Evolutionary conservation across 2,888 invertebrate genomes (phyloP).

Genomic region (Trachelus stipa): DNA sequence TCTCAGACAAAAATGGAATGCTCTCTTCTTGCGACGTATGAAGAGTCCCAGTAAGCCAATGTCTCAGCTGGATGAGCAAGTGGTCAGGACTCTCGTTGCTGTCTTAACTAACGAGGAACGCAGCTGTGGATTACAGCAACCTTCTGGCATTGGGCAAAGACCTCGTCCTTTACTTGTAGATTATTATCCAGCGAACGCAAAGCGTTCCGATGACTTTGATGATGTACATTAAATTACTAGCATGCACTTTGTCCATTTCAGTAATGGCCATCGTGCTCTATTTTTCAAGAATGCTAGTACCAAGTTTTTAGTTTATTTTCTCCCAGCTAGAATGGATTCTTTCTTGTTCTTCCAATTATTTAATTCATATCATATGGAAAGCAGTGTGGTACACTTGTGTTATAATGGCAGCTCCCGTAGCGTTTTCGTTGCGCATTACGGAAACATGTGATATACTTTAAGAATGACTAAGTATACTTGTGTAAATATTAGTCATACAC

Average conservation of each 20-base stretch:
- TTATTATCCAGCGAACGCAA: slow-evolving; percentile 66
- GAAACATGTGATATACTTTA: not conserved
- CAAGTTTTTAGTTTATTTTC: too few species aligned
- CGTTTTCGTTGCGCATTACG: not conserved
- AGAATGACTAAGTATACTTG: not conserved
- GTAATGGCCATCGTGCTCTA: too few species aligned
- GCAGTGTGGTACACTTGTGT: too few species aligned
- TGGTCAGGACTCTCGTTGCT: slow-evolving; percentile 75
- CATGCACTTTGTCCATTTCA: too few species aligned
- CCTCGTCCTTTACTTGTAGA: slow-evolving; percentile 77
- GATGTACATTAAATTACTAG: slow-evolving; percentile 35
- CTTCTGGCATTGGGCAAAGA: slow-evolving; percentile 80
- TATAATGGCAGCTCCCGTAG: too few species aligned
- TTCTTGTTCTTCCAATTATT: too few species aligned
- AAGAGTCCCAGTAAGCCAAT: slow-evolving; percentile 71
- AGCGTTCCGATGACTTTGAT: slow-evolving; percentile 52
- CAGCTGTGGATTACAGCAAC: slow-evolving; percentile 76
- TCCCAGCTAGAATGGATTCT: too few species aligned
- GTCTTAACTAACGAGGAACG: slow-evolving; percentile 80
- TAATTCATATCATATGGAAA: too few species aligned
- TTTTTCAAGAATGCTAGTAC: too few species aligned
- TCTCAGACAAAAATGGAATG: slow-evolving; percentile 79
- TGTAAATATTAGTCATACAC: not conserved
- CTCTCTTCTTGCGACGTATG: slow-evolving; percentile 75
- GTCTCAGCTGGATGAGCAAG: slow-evolving; percentile 75